Conservation (phyloP, 2,113 vertebrate species). For the Panurus biarmicus region DNA sequence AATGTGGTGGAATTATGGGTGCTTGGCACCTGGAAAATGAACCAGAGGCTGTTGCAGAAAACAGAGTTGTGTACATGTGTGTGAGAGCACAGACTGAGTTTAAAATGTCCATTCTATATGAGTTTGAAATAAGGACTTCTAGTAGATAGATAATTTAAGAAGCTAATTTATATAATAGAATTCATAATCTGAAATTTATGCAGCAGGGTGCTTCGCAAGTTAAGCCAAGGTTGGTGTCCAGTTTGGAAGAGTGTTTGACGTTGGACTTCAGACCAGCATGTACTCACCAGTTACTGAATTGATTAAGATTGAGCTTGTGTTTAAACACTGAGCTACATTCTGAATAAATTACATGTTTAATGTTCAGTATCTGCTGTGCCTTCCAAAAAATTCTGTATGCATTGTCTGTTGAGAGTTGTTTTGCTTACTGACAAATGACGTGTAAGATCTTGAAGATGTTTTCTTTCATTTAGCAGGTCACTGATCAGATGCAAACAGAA, state of each 20-base stretch:
- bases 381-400: neutral
- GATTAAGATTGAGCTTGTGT: neutral
- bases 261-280: neutral
- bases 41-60: neutral
- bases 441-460: neutral
- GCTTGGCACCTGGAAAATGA: neutral
- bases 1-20: neutral
- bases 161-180: neutral
- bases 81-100: neutral
- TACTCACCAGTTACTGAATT: neutral
- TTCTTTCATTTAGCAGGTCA: conserved; percentile 62
- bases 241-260: neutral
- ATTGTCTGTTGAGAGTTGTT: neutral
- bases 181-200: neutral
- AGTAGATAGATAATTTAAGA: neutral
- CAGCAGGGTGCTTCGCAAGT: neutral
- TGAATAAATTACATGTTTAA: neutral
- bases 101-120: neutral
- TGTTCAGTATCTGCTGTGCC: neutral
- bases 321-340: neutral
- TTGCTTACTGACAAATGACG: neutral
- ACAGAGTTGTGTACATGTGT: neutral
- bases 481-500: conserved; percentile 69
- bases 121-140: neutral
- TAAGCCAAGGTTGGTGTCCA: neutral